Percentiles rank a stretch among this genome's conserved stretches.
Conservation (phyloP, 2,888 invertebrate genomes). For the Ceriagrion tenellum region DNA sequence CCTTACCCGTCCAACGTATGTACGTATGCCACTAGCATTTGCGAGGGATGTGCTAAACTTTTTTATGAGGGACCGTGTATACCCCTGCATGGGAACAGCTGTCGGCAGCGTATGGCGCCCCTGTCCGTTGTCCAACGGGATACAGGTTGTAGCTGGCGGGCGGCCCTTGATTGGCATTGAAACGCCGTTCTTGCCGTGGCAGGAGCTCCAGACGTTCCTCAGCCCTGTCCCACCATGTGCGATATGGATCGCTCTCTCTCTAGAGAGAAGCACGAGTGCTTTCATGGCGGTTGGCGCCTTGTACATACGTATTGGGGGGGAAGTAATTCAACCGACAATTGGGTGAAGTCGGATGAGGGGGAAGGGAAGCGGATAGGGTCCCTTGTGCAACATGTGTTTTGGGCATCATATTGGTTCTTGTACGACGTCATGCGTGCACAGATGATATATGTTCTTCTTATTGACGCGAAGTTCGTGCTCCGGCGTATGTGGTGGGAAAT, state of each 20-base stretch:
- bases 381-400: not conserved
- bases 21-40: no score
- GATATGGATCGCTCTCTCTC: not conserved
- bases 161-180: not conserved
- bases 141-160: not conserved
- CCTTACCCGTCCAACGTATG: no score
- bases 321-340: not conserved
- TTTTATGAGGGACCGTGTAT: not conserved
- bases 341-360: not conserved
- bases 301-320: not conserved
- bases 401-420: not conserved
- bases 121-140: not conserved
- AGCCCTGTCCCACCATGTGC: not conserved
- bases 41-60: not conserved
- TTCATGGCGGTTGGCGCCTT: not conserved
- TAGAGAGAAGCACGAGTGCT: not conserved
- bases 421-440: not conserved
- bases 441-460: not conserved
- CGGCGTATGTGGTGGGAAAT: not conserved
- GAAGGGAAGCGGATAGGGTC: not conserved
- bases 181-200: not conserved
- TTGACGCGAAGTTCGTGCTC: not conserved
- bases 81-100: not conserved
- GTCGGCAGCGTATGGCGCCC: not conserved
- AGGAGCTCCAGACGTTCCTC: not conserved